Evolutionary conservation across 2,113 vertebrate species (phyloP), one percentile per base, ranked within the genome.

Genomic region (Megaceryle torquata): DNA sequence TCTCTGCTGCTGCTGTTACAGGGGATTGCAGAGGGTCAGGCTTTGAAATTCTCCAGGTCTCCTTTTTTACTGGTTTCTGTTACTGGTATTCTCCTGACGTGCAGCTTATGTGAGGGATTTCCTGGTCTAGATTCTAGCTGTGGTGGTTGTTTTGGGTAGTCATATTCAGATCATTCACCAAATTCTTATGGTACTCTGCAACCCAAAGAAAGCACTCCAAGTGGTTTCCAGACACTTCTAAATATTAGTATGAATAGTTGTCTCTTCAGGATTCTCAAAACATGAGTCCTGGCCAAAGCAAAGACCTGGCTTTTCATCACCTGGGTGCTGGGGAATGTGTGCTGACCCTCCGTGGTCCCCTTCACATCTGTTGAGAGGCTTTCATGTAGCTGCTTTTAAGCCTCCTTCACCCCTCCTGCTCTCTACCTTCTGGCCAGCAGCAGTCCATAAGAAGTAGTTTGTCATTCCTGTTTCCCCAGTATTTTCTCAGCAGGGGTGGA

Each of bases 351-450:
- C 44, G 25, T 19, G 43, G 22, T 37, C 71, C 31, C 61, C 43
- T 43, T 43, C 61, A 14, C 43, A 3, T 28, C 64, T 41, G 8
- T 25, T 41, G 15, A 76, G 50, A 67, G n/a, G 82, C 24, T 61
- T 41, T 39, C 39, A 50, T 2, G 2, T 0, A 15, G 59, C 39
- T 1, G 4, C 48, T 70, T 41, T n/a, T 5, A 17, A n/a, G 21
- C 69, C 37, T 31, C 2, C 28, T 63, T 48, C 35, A 31, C 43
- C 81, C 65, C 75, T 79, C 48, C 76, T 82, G 70, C 82, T 79
- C 57, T 29, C 69, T 26, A 1, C 14, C 50, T 71, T 35, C 67
- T n/a, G 82, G 39, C 39, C 48, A 59, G 56, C 70, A 89, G 74
- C 82, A 15, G 2, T 16, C 31, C 21, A 10, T 7, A 14, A 71